phyloP scores from a whole-genome alignment of 2,888 invertebrate species.

The Coleophora deauratella region DNA sequence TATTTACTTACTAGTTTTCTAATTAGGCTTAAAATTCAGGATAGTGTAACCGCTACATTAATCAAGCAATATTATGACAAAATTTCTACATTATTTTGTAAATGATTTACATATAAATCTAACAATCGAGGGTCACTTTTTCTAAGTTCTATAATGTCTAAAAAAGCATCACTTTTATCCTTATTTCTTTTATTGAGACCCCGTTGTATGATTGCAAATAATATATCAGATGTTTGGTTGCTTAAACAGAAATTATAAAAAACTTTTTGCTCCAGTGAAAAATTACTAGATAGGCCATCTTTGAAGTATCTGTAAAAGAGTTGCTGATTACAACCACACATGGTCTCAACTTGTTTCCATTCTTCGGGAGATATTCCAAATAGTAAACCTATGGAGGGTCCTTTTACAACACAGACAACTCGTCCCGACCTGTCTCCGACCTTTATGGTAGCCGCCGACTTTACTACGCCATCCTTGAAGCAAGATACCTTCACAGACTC shows the following conservation, averaged over 20 bases:
- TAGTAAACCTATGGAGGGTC: conserved; percentile 39
- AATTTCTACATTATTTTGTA: conserved; percentile 17
- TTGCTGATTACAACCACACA: conserved; percentile 43
- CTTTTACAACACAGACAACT: conserved; percentile 49
- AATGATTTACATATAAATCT: conserved; percentile 39
- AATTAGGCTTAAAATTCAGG: no score
- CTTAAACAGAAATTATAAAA: conserved; percentile 61
- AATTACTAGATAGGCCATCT: conserved; percentile 45
- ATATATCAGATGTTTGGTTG: conserved; percentile 42
- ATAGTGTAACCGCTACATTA: no score
- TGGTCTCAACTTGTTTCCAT: conserved; percentile 51
- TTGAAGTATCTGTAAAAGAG: conserved; percentile 63
- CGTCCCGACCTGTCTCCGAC: conserved; percentile 51
- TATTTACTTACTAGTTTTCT: no score
- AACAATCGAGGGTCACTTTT: conserved; percentile 40
- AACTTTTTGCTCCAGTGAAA: conserved; percentile 48
- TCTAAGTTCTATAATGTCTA: conserved; percentile 45
- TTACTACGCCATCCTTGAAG: conserved; percentile 17
- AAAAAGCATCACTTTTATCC: conserved; percentile 45
- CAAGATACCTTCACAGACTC: conserved; percentile 57
- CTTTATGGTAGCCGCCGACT: conserved; percentile 48
- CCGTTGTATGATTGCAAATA: conserved; percentile 45
- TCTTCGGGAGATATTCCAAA: conserved; percentile 46
- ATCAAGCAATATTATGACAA: no score
- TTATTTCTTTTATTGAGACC: conserved; percentile 46